Evolutionary conservation across 30 jellyfish, hydroid and myxozoan species (phyloP).

Genomic region (Nemopilema nomurai): DNA sequence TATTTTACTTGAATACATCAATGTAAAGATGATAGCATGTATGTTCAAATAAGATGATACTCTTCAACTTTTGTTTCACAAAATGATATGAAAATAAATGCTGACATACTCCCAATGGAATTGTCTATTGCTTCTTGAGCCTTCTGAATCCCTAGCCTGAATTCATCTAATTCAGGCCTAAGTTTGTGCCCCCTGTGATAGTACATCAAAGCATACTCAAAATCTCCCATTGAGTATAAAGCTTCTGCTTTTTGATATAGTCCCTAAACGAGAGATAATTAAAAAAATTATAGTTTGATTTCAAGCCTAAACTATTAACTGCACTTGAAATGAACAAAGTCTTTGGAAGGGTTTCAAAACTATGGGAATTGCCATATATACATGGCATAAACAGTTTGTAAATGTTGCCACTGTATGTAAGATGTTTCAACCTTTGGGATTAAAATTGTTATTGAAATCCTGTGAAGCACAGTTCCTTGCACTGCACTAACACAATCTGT

Average conservation of each 20-base stretch:
- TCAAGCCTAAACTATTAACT: too few relatives aligned
- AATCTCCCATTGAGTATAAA: conserved; percentile 94
- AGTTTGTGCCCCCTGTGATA: conserved; percentile 94
- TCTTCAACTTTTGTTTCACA: background rate
- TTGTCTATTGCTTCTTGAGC: conserved; percentile 98
- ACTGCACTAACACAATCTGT: too few relatives aligned
- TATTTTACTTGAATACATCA: too few relatives aligned
- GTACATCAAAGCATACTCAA: conserved; percentile 92
- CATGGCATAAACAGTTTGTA: too few relatives aligned
- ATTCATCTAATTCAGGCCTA: conserved; percentile 94
- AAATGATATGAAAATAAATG: background rate
- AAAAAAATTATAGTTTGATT: background rate
- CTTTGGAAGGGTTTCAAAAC: too few relatives aligned
- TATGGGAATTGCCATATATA: too few relatives aligned
- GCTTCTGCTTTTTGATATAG: conserved; percentile 96
- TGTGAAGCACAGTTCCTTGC: too few relatives aligned
- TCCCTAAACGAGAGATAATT: conserved; percentile 54
- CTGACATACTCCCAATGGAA: conserved; percentile 91
- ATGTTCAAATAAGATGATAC: background rate
- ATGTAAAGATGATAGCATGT: too few relatives aligned
- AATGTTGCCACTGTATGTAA: too few relatives aligned
- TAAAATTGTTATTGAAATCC: too few relatives aligned
- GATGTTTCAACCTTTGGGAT: too few relatives aligned
- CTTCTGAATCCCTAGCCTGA: conserved; percentile 92
- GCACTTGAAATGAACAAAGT: too few relatives aligned